Evolutionary conservation across 1,140 invertebrate species (phyloP), one percentile per base, ranked within the genome.

Genomic region (Drosophila parabipectinata): DNA sequence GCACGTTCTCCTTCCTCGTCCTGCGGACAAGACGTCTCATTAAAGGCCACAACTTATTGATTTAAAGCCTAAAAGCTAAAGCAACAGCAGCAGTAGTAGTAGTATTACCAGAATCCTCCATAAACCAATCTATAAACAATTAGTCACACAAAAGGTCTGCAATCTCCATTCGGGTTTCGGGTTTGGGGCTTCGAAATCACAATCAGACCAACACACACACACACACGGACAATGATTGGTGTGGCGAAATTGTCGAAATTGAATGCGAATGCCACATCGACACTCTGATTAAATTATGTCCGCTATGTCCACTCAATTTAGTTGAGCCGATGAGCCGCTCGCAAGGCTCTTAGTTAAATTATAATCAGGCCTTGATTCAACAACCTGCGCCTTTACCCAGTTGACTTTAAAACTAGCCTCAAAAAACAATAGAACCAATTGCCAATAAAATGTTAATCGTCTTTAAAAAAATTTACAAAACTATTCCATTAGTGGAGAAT

Each of bases 81-180:
- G 21, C 6, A 18, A 18, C 15, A 52, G 21, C 32, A 61, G 21
- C 48, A 67, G 7, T 30, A 26, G 30, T 37, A 28, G 14, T 30
- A 28, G 10, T 18, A 53, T 15, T 15, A 50, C 8, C 34, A 41
- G 4, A 15, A 12, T 4, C 2, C 3, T 3, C 7, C 9, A 32
- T 32, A 32, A 37, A 44, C 47, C 62, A 41, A 64, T 64, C 48
- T 34, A 67, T 64, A 52, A 69, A 67, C 61, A 69, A 69, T 55
- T 66, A 66, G 48, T 32, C 41, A 15, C 44, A 54, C 41, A 69
- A 68, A 67, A 37, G 50, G 45, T 10, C 18, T 9, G 12, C 26
- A 18, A 34, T 54, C 39, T 30, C 24, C n/a, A 47, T 44, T 30
- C 26, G 34, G 62, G 21, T 21, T 10, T 24, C 26, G 34, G 62